These are phyloP conservation scores for Macrophya alboannulata DNA, from an alignment of 2,888 invertebrate genomes.

Conservation along the genomic window DNA sequence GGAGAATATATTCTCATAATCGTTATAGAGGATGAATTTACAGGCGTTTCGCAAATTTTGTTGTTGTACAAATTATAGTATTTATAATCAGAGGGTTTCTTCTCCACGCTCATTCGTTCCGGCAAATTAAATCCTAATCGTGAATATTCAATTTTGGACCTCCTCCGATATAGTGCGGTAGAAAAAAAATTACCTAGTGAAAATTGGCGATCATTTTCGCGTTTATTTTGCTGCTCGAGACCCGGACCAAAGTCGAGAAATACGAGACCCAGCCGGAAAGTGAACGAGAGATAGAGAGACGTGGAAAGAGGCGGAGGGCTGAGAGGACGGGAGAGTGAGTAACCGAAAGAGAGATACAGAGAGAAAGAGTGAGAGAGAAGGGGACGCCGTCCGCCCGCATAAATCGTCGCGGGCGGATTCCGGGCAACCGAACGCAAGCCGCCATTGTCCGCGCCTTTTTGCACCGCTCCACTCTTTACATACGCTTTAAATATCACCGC, in stretches of 20 bases:
- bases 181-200: neutral
- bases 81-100: neutral
- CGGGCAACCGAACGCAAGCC: constrained; percentile 76
- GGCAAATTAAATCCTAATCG: neutral
- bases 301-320: constrained; percentile 47
- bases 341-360: constrained; percentile 59
- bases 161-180: neutral
- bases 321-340: constrained; percentile 54
- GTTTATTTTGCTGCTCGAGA: constrained; percentile 1
- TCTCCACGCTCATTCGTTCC: neutral
- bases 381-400: constrained; percentile 72
- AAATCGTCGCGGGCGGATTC: constrained; percentile 78
- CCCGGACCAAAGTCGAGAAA: constrained; percentile 44
- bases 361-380: constrained; percentile 59
- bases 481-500: constrained; percentile 77
- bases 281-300: constrained; percentile 54
- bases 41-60: neutral
- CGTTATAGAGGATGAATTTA: neutral
- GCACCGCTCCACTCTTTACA: constrained; percentile 75
- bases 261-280: constrained; percentile 23
- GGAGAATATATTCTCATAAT: neutral
- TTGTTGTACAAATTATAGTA: neutral
- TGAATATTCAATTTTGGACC: neutral
- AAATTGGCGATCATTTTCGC: constrained; percentile 23
- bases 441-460: constrained; percentile 76